phyloP scores from a whole-genome alignment of 23 tunicate species.

The Halocynthia roretzi region DNA sequence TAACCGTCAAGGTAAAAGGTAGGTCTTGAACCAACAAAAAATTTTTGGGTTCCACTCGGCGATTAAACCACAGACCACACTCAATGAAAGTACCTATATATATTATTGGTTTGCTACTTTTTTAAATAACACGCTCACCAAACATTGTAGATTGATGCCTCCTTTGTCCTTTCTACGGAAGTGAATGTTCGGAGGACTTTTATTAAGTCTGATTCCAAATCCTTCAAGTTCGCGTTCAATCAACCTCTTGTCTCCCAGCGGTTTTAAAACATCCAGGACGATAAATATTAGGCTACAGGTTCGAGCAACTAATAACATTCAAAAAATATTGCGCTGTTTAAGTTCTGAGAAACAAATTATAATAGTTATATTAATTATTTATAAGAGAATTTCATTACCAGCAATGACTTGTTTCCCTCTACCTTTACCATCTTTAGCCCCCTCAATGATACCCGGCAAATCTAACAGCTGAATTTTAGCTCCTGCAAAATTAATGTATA shows the following conservation, averaged over 20 bases:
- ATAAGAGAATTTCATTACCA: constrained; percentile 27
- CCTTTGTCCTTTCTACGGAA: constrained; percentile 95
- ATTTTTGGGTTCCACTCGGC: not conserved
- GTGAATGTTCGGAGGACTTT: constrained; percentile 92
- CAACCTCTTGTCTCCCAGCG: constrained; percentile 90
- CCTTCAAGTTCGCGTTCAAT: constrained; percentile 97
- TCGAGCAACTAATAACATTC: constrained; percentile 67
- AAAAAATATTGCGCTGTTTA: not conserved
- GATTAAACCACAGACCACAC: not conserved
- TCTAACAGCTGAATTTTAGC: constrained; percentile 97
- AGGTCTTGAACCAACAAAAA: too few species aligned
- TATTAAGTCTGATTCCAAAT: constrained; percentile 96
- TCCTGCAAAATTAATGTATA: constrained; percentile 26
- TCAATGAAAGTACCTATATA: not conserved
- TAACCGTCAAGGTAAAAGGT: too few species aligned
- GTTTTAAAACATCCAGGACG: constrained; percentile 95
- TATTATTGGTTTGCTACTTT: not conserved
- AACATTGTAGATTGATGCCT: constrained; percentile 83
- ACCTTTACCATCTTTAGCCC: constrained; percentile 99
- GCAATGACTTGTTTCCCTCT: constrained; percentile 99
- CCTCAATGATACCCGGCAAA: constrained; percentile 99
- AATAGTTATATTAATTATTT: not conserved
- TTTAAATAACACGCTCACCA: constrained; percentile 30
- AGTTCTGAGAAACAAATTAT: not conserved
- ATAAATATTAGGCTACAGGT: constrained; percentile 97